Conservation (phyloP, 64 coral and sea anemone genomes). For the Actinia equina region DNA sequence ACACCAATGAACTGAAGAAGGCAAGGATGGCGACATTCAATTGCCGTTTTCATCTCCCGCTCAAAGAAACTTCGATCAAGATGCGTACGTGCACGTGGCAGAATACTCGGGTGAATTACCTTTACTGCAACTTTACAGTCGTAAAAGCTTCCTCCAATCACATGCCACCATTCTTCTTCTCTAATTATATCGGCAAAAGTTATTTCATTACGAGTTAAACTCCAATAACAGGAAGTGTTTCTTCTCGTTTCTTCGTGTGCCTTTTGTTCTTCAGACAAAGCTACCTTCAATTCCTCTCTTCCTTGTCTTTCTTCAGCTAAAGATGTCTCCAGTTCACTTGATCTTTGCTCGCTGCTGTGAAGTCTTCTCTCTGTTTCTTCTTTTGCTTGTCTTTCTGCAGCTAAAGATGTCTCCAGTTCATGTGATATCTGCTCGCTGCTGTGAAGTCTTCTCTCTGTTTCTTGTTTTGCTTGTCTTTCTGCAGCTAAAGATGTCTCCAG, state of each 20-base stretch:
- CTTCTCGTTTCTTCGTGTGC: too few relatives aligned
- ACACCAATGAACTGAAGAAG: constrained; percentile 41
- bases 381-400: too few relatives aligned
- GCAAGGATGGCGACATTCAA: constrained; percentile 50
- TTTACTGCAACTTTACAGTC: constrained; percentile 50
- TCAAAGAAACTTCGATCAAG: constrained; percentile 23
- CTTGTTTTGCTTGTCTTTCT: neutral
- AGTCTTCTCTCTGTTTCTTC: too few relatives aligned
- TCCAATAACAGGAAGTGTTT: neutral
- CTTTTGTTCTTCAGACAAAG: too few relatives aligned
- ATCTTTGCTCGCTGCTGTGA: neutral
- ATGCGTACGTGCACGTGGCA: neutral
- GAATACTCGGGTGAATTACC: constrained; percentile 19
- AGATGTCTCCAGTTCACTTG: neutral
- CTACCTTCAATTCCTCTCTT: too few relatives aligned
- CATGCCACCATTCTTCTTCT: constrained; percentile 21
- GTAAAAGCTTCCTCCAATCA: constrained; percentile 7
- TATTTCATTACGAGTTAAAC: constrained; percentile 27
- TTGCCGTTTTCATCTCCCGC: constrained; percentile 57
- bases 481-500: too few relatives aligned
- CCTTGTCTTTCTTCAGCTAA: too few relatives aligned
- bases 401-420: too few relatives aligned
- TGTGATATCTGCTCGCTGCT: too few relatives aligned
- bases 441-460: too few relatives aligned
- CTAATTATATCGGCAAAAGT: neutral